These are phyloP conservation scores for Stomatorhinus walkeri DNA, from an alignment of 2,797 vertebrate species.

Conservation along the genomic window DNA sequence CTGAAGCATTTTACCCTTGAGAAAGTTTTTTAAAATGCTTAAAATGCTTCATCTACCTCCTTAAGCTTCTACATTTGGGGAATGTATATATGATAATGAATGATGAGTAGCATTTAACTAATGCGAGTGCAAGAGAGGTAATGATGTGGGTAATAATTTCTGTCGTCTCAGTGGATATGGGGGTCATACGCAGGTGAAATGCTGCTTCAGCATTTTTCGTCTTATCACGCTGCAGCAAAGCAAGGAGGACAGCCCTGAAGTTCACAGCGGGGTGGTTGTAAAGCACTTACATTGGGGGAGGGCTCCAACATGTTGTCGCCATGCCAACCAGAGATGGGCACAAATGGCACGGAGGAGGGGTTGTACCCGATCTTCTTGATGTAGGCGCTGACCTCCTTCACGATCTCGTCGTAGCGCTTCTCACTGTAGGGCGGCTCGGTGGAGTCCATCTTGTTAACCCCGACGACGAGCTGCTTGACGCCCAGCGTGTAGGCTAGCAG, in stretches of 20 bases:
- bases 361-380: conserved; percentile 82
- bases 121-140: neutral
- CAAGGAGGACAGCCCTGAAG: neutral
- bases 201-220: neutral
- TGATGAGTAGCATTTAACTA: neutral
- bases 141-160: neutral
- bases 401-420: conserved; percentile 74
- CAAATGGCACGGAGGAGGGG: conserved; percentile 67
- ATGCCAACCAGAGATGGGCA: conserved; percentile 74
- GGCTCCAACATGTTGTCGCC: conserved; percentile 82
- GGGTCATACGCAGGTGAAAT: neutral
- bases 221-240: neutral
- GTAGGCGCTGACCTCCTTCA: conserved; percentile 75
- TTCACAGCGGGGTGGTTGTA: neutral
- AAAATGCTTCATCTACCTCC: neutral
- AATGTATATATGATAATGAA: neutral
- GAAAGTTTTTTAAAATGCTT: neutral
- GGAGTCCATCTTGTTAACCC: conserved; percentile 53
- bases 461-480: conserved; percentile 72
- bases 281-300: conserved; percentile 62
- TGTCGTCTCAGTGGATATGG: neutral
- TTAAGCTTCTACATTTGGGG: neutral
- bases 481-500: conserved; percentile 77
- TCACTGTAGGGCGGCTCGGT: conserved; percentile 66
- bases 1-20: neutral